A percentile compares a stretch with the other conserved stretches of the same genome.
phyloP scores from a whole-genome alignment of 2,888 invertebrate genomes.

The Schizaphis graminum region DNA sequence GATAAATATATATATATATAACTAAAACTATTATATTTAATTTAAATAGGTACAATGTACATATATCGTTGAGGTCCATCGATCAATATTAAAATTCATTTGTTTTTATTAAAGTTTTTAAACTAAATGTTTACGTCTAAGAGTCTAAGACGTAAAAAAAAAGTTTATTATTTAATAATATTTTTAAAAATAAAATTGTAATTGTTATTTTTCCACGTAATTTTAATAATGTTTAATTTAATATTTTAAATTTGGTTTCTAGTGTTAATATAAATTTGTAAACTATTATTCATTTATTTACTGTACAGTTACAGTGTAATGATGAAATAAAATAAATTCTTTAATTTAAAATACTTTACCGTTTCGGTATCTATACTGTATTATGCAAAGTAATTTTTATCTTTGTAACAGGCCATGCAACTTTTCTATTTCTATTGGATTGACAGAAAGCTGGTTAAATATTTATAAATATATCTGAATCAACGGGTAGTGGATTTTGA shows the following conservation, averaged over 20 bases:
- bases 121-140: background rate
- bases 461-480: background rate
- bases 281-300: background rate
- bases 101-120: background rate
- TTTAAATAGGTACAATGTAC: background rate
- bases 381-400: background rate
- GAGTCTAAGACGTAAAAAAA: background rate
- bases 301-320: background rate
- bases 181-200: background rate
- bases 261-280: background rate
- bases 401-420: background rate
- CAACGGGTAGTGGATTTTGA: background rate
- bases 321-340: background rate
- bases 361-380: background rate
- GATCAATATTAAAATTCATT: background rate
- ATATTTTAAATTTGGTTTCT: background rate
- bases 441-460: background rate
- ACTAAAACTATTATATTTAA: background rate
- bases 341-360: background rate
- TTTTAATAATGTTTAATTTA: background rate
- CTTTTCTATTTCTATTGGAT: slow-evolving; percentile 11
- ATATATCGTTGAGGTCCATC: background rate
- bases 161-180: background rate
- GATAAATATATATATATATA: background rate
- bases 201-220: background rate